A percentile compares a stretch with the other conserved stretches of the same genome.
phyloP scores from a whole-genome alignment of 2,113 vertebrate species.

The Pterocles burchelli region DNA sequence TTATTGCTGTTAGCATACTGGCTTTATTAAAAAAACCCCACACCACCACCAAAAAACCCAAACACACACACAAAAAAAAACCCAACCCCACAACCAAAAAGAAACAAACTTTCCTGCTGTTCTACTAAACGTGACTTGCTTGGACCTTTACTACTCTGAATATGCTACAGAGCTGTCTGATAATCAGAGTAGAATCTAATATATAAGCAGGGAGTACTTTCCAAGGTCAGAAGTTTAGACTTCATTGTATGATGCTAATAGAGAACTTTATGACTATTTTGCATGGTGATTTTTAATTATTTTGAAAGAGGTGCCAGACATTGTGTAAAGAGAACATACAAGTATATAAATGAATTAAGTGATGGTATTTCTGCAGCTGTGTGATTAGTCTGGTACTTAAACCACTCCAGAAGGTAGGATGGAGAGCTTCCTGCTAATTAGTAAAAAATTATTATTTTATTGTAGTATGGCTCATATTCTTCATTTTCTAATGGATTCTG shows the following conservation, averaged over 20 bases:
- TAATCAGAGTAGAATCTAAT: background rate
- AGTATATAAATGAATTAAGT: background rate
- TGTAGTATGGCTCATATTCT: background rate
- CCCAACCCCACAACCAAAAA: background rate
- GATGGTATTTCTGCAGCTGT: background rate
- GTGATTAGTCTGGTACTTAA: background rate
- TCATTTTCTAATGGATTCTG: background rate
- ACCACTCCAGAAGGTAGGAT: background rate
- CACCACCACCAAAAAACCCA: background rate
- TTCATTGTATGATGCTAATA: background rate
- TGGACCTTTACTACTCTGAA: background rate
- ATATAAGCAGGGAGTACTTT: background rate
- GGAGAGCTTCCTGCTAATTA: background rate
- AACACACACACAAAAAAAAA: background rate
- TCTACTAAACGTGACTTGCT: background rate
- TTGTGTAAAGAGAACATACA: background rate
- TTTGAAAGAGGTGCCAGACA: background rate
- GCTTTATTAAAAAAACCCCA: background rate
- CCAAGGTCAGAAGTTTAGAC: background rate
- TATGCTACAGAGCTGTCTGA: background rate
- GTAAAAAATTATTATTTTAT: background rate
- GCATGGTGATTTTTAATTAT: background rate
- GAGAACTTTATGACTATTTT: background rate
- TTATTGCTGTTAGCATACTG: background rate
- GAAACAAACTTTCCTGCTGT: background rate